Evolutionary conservation across 2,888 invertebrate species (phyloP), one percentile per base, ranked within the genome.

Genomic region (Ditula angustiorana): DNA sequence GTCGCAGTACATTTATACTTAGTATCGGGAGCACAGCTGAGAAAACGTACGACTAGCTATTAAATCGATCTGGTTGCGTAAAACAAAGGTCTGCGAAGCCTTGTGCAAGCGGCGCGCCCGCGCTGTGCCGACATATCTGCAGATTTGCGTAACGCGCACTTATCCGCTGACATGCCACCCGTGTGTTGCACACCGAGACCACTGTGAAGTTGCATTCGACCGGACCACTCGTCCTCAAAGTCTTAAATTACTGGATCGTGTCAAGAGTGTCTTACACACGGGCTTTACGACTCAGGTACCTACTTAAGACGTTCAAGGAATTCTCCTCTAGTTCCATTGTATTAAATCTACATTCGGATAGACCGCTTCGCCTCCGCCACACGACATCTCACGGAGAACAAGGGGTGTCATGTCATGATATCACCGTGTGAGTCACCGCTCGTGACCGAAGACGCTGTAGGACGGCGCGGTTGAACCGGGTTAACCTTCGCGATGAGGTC

Each of bases 51-150:
- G 89, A 88, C 87, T 85, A 84, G 86, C 87, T 88, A 87, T 91
- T 91, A 90, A 92, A 90, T 90, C 90, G 90, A 92, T 90, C 88
- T 81, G 81, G 89, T 92, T 92, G 92, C 92, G 90, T 91, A 92
- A 92, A 92, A 92, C 92, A 92, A 92, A 92, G 92, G 92, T 92
- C 92, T 92, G 90, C 86, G 85, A 88, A 91, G 86, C 90, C 92
- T 92, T 92, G 92, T 92, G 92, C 89, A 92, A 92, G 90, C 90
- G 88, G 70, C 67, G 73, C 88, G 64, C 87, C 86, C 84, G 87
- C 87, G 82, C 76, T 62, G 72, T 68, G 84, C 88, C 88, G 87
- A 92, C 91, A 92, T 92, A 92, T 92, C 92, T 92, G 88, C 88
- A 81, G 89, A 90, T 92, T 92, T 92, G 91, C 92, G 92, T 92